Evolutionary conservation across 1,140 invertebrate genomes (phyloP).

Genomic region (Drosophila lacertosa): DNA sequence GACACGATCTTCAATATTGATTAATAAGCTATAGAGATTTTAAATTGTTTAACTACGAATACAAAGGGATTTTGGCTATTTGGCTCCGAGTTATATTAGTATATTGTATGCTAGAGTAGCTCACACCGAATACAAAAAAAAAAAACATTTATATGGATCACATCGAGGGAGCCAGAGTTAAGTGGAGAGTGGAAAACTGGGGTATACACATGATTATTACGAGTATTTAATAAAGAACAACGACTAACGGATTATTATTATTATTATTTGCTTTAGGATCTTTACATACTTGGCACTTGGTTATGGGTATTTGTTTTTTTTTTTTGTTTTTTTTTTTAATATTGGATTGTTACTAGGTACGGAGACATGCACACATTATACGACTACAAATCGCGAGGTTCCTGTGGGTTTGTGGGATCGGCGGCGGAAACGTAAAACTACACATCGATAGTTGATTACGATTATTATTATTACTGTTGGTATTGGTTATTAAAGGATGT

Average conservation of each 20-base stretch:
- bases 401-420: not conserved
- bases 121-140: constrained; percentile 47
- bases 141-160: constrained; percentile 46
- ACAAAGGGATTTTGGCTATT: constrained; percentile 11
- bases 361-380: constrained; percentile 54
- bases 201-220: constrained; percentile 29
- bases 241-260: constrained; percentile 26
- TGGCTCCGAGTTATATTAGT: constrained; percentile 6
- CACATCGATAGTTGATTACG: constrained; percentile 52
- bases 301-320: too few species aligned
- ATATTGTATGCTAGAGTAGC: constrained; percentile 10
- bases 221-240: constrained; percentile 34
- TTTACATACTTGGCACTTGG: constrained; percentile 39
- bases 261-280: constrained; percentile 21
- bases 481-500: not conserved
- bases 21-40: constrained; percentile 44
- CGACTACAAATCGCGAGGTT: constrained; percentile 36
- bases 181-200: constrained; percentile 16
- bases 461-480: not conserved
- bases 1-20: constrained; percentile 61
- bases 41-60: constrained; percentile 20
- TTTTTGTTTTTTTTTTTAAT: constrained; percentile 6
- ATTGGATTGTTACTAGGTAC: constrained; percentile 31
- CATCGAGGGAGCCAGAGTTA: constrained; percentile 32
- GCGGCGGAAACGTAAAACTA: constrained; percentile 44